Percentiles rank a stretch among this genome's conserved stretches.
phyloP scores from a whole-genome alignment of 2,888 invertebrate genomes.

The Drosophila mercatorum region DNA sequence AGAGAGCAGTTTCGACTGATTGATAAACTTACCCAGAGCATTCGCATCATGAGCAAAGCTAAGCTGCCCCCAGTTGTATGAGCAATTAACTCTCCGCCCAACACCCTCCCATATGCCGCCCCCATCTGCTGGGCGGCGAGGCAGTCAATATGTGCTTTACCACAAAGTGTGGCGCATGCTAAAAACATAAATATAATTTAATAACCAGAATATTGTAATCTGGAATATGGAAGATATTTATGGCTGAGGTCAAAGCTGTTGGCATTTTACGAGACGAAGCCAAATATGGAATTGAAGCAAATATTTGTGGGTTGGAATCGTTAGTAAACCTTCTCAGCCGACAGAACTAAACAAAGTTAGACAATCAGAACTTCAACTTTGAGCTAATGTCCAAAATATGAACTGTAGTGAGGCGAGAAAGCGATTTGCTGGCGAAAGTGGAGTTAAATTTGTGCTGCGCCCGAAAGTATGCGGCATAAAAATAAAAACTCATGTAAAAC shows the following conservation, averaged over 20 bases:
- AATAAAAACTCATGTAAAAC: conserved; percentile 35
- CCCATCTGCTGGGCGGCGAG: no score
- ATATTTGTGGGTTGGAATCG: not conserved
- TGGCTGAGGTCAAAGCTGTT: conserved; percentile 6
- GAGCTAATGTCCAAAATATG: not conserved
- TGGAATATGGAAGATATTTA: conserved; percentile 3
- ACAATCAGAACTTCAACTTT: not conserved
- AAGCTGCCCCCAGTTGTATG: not conserved
- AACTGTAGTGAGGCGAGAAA: not conserved
- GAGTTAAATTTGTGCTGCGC: conserved; percentile 1
- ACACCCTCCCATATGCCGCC: not conserved
- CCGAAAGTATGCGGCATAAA: conserved; percentile 31
- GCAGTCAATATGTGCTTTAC: conserved; percentile 9
- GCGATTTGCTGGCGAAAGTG: conserved; percentile 7
- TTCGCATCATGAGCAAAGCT: no score
- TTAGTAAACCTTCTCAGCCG: not conserved
- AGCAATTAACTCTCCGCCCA: not conserved
- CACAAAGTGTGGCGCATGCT: conserved; percentile 27
- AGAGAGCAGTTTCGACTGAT: not conserved
- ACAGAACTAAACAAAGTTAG: not conserved
- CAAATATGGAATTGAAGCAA: no score
- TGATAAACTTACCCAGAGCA: not conserved
- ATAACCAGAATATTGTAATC: not conserved
- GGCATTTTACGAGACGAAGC: not conserved
- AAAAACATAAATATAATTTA: conserved; percentile 31